Evolutionary conservation across 2,797 vertebrate species (phyloP).

Genomic region (Pangasius krempfi): DNA sequence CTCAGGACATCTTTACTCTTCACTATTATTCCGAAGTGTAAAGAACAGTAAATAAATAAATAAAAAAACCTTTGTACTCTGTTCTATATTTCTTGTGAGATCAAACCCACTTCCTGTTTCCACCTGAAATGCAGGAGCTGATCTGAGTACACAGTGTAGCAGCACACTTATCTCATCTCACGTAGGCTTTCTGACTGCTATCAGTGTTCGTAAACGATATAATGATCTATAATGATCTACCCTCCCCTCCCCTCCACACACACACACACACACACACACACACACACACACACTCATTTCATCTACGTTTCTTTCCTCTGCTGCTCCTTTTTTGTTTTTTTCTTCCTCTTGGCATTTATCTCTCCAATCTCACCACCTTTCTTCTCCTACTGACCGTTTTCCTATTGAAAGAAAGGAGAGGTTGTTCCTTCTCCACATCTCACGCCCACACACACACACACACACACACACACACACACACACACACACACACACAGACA

Average conservation of each 20-base stretch:
- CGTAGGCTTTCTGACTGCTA: neutral
- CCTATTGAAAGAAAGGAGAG: slow-evolving; percentile 37
- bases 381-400: slow-evolving; percentile 7
- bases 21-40: neutral
- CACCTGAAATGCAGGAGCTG: neutral
- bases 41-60: neutral
- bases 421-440: slow-evolving; percentile 31
- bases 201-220: neutral
- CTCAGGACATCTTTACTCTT: neutral
- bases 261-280: neutral
- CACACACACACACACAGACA: slow-evolving; percentile 20
- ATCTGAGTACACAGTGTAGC: neutral
- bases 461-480: slow-evolving; percentile 20
- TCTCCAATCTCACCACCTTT: slow-evolving; percentile 13
- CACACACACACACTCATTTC: neutral
- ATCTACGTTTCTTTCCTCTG: neutral
- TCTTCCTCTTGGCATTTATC: slow-evolving; percentile 13
- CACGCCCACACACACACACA: slow-evolving; percentile 14
- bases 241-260: neutral
- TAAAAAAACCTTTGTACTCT: neutral
- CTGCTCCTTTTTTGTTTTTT: neutral
- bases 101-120: slow-evolving; percentile 26
- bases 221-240: neutral
- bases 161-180: slow-evolving; percentile 12
- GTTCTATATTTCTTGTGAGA: neutral